Base-by-base conservation (phyloP, 2,797 vertebrate genomes). In the Sebastes taczanowskii region DNA sequence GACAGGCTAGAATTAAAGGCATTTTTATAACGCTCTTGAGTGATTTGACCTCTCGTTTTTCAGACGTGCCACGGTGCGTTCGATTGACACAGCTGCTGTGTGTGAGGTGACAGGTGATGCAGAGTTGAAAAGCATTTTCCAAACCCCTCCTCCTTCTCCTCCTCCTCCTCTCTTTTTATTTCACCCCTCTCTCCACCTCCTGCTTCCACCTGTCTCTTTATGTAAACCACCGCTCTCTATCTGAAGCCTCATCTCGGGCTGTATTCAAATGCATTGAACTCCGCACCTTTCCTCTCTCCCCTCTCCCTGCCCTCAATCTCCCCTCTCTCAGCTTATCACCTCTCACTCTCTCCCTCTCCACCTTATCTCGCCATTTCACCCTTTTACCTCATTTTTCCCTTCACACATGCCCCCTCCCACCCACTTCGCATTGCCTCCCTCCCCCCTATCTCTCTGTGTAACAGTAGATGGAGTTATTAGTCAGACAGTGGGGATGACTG, bases 391-490 rank as follows among this genome's bases (percentile, higher is more conserved):
- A 60, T 78, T 82, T 68, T 46, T 66, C 7, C 56, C 52, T 59
- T 25, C 67, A 60, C 79, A 68, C 68, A 11, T 65, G 73, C 22
- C 66, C 64, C 25, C 58, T 66, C 25, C 38, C 13, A 18, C 42
- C 42, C 42, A 46, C 58, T 29, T 77, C 82, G 66, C 83, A 64
- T 83, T 78, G 46, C 46, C 61, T n/a, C 30, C 74, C 30, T 46
- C 27, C 64, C 53, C 78, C 65, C 71, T 25, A n/a, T 11, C 58
- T 22, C 81, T 83, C 56, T 63, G 82, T 90, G 93, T 94, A 93
- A 94, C 92, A 91, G 91, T 92, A 95, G 93, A 95, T 94, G 92
- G 85, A 94, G 92, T 95, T 92, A 94, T 94, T 95, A 93, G 91
- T 91, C 87, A 91, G 91, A 94, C 91, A 89, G 89, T 84, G 83